These are phyloP conservation scores for Tympanuchus pallidicinctus DNA, from an alignment of 2,113 vertebrate species.

Conservation along the genomic window DNA sequence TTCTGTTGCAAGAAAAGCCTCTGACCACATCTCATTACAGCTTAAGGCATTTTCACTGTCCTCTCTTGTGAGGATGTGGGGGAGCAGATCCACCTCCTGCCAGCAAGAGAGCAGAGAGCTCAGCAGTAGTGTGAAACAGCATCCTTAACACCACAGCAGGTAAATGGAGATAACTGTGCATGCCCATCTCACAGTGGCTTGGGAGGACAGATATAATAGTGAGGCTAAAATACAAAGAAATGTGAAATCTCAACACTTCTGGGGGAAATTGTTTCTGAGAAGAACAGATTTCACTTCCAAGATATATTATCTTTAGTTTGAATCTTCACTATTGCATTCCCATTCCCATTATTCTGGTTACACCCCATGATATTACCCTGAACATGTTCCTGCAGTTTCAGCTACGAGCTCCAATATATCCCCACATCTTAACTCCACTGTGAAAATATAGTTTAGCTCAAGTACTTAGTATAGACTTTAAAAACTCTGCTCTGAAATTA, in stretches of 20 bases:
- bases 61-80: background rate
- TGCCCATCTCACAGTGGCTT: background rate
- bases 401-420: rapidly evolving
- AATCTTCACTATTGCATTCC: background rate
- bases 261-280: background rate
- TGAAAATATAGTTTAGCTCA: background rate
- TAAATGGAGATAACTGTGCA: background rate
- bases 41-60: background rate
- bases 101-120: background rate
- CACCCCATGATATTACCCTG: rapidly evolving
- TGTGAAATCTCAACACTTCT: background rate
- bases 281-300: background rate
- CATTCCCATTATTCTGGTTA: background rate
- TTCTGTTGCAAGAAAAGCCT: background rate
- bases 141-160: background rate
- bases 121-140: background rate
- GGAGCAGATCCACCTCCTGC: background rate
- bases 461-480: background rate
- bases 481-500: background rate
- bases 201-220: background rate
- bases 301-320: background rate
- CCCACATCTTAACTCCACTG: background rate
- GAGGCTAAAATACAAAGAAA: background rate
- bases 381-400: background rate
- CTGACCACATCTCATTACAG: background rate